A percentile compares a stretch with the other conserved stretches of the same genome.
phyloP scores from a whole-genome alignment of 2,888 invertebrate genomes.

The Rhamnusium bicolor region DNA sequence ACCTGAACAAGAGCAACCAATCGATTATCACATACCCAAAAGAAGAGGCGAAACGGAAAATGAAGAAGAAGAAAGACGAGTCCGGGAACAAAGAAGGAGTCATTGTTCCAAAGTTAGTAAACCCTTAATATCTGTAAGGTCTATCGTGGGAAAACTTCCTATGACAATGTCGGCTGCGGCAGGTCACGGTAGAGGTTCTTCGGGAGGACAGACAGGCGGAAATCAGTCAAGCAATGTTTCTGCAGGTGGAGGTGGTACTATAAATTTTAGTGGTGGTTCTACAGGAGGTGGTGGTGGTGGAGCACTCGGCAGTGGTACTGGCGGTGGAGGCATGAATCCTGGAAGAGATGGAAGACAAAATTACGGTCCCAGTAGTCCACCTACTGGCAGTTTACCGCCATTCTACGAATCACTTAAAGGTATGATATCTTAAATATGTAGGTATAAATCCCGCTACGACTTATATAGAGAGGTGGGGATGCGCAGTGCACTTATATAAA shows the following conservation, averaged over 20 bases:
- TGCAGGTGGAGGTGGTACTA: constrained; percentile 47
- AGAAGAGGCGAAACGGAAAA: constrained; percentile 80
- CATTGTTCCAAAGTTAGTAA: constrained; percentile 80
- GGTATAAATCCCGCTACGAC: too few relatives aligned
- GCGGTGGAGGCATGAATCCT: constrained; percentile 80
- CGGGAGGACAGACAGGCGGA: constrained; percentile 40
- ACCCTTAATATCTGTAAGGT: constrained; percentile 74
- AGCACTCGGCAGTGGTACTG: constrained; percentile 75
- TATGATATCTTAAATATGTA: constrained; percentile 57
- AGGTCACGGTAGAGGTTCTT: constrained; percentile 82
- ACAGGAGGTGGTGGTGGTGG: constrained; percentile 76
- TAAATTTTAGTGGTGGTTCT: constrained; percentile 65
- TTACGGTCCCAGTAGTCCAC: constrained; percentile 90
- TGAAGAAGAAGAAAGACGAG: constrained; percentile 80
- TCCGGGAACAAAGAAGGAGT: constrained; percentile 80
- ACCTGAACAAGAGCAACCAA: constrained; percentile 81
- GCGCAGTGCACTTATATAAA: too few relatives aligned
- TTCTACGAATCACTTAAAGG: constrained; percentile 89
- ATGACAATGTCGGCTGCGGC: constrained; percentile 83
- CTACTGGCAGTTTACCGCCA: constrained; percentile 89
- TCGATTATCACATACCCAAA: constrained; percentile 91
- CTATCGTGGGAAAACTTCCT: constrained; percentile 74
- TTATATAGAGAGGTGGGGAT: too few relatives aligned
- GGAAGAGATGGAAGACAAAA: constrained; percentile 88
- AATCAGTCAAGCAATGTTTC: constrained; percentile 35